Conservation (phyloP, 2,797 vertebrate genomes). For the Argentina silus region DNA sequence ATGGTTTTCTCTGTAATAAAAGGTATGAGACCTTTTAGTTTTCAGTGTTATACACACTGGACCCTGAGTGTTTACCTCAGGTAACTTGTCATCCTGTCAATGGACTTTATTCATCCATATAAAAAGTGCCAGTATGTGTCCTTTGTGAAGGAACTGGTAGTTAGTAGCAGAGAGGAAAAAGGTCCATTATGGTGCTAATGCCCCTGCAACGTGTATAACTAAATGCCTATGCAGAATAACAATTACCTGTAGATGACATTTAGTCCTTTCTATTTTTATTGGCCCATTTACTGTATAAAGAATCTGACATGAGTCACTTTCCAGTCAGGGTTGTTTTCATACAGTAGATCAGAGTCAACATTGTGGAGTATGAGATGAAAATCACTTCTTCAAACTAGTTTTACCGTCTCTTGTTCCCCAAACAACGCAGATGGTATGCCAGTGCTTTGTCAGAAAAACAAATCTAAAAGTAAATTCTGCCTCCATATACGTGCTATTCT, state of each 20-base stretch:
- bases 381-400: neutral
- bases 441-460: neutral
- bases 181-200: neutral
- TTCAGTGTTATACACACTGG: neutral
- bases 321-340: neutral
- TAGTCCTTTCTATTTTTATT: neutral
- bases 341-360: neutral
- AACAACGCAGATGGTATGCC: neutral
- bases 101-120: neutral
- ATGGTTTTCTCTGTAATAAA: neutral
- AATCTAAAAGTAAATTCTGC: neutral
- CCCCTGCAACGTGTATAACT: neutral
- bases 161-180: neutral
- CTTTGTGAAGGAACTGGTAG: neutral
- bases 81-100: neutral
- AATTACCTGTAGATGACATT: neutral
- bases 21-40: neutral
- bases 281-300: neutral
- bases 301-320: neutral
- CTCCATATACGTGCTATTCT: neutral
- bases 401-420: neutral
- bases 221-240: neutral
- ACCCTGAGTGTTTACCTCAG: neutral
- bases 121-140: neutral
- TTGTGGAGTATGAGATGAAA: neutral